These are phyloP conservation scores for Seriola dumerili DNA, from an alignment of 2,113 vertebrate genomes.

Conservation along the genomic window DNA sequence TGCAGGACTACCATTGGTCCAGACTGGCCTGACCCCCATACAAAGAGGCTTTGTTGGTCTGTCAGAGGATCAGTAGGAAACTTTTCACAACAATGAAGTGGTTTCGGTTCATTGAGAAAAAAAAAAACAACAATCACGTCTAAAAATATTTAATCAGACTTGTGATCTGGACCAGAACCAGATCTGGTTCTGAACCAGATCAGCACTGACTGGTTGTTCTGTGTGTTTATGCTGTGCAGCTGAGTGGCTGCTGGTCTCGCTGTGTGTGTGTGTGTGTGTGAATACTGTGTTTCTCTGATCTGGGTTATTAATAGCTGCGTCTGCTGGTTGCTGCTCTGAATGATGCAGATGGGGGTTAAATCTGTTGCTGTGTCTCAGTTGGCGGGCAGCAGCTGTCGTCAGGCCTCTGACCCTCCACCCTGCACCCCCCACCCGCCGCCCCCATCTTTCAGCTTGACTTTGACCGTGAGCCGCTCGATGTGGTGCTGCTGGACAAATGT, in stretches of 20 bases:
- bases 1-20: too few species aligned
- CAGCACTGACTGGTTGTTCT: background rate
- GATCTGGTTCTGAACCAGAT: background rate
- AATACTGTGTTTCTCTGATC: conserved; percentile 39
- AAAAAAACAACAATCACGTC: too few species aligned
- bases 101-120: too few species aligned
- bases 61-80: too few species aligned
- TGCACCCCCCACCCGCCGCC: fast-evolving
- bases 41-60: too few species aligned
- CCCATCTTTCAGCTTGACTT: conserved; percentile 13
- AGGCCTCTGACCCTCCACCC: background rate
- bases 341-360: conserved; percentile 51
- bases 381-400: conserved; percentile 47
- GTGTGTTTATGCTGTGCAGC: background rate
- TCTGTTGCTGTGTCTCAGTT: conserved; percentile 27
- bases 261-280: conserved; percentile 6
- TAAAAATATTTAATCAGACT: background rate
- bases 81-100: too few species aligned
- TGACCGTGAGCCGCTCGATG: background rate
- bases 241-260: background rate
- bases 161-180: background rate
- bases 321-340: conserved; percentile 43
- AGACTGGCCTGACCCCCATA: too few species aligned
- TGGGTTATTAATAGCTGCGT: conserved; percentile 54
- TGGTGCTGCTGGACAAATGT: too few species aligned